These are phyloP conservation scores for Synodontis membranacea DNA, from an alignment of 2,113 vertebrate genomes.

Conservation along the genomic window DNA sequence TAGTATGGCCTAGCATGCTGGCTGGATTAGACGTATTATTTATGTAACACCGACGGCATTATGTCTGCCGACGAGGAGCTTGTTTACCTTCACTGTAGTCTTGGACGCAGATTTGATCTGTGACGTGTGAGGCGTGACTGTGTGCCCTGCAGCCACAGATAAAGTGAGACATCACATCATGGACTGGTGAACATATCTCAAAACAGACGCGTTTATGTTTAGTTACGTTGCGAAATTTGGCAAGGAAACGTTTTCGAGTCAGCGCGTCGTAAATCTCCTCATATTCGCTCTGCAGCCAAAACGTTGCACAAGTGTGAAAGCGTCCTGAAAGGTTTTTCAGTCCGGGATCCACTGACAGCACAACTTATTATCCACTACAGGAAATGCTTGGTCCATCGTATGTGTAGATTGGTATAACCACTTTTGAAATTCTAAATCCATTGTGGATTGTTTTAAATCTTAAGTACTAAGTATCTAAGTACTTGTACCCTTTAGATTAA, in stretches of 20 bases:
- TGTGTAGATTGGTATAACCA: neutral
- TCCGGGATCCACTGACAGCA: constrained; percentile 7
- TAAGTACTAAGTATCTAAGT: too few species aligned
- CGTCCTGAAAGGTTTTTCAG: constrained; percentile 2
- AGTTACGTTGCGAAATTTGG: neutral
- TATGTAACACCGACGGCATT: neutral
- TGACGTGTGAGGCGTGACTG: neutral
- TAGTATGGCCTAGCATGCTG: neutral
- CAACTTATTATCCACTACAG: neutral
- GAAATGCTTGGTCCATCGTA: neutral
- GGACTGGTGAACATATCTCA: neutral
- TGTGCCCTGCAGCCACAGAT: neutral
- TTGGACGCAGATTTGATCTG: neutral
- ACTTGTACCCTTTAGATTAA: constrained; percentile 11
- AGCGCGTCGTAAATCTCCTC: neutral
- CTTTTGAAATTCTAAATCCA: neutral
- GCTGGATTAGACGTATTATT: neutral
- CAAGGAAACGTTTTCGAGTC: neutral
- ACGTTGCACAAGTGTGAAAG: constrained; percentile 20
- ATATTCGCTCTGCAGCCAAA: neutral
- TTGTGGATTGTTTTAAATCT: constrained; percentile 15
- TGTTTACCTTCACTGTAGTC: neutral
- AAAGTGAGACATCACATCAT: neutral
- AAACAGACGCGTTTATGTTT: neutral
- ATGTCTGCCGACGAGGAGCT: neutral